Base-by-base conservation (phyloP, 1,140 invertebrate genomes). In the Dreissena polymorpha region DNA sequence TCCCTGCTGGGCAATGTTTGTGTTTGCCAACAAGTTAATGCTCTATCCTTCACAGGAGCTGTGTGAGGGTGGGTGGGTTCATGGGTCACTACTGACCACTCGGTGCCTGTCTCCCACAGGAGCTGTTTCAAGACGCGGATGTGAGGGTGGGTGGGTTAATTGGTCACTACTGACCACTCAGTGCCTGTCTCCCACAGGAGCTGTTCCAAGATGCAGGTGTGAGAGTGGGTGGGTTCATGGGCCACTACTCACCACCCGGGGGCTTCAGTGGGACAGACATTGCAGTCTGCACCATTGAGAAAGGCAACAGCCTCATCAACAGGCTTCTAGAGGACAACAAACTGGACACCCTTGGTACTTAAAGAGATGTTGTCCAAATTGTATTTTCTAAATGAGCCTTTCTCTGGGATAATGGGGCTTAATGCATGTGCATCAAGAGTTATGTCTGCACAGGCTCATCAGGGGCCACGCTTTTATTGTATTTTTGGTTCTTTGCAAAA, bases 211-310 rank as follows among this genome's bases (percentile, higher is more conserved):
- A 95, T 71, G 95, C 95, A 91, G 97, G 97, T 25, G 94, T 99
- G 25, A 94, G 96, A 88, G 97, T 99, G 12, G 97, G 97, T 93
- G 98, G 98, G 0, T 99, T 97, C 92, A 98, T 99, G 96, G 98
- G 99, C 0, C 96, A 96, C 77, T 94, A 96, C 85, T 95, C 95
- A 68, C 97, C 98, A 0, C 95, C 96, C 16, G 97, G 98, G 53
- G 98, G 98, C 1, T 96, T 99, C 88, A 95, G 96, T 87, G 93
- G 95, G 70, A 95, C 98, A 0, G 96, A 99, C 91, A 94, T 99
- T 89, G 98, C 98, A 69, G 96, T 99, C 83, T 99, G 98, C 92
- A 99, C 98, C 0, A 99, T 99, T 84, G 99, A 99, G 93, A 99
- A 99, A 93, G 98, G 98, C 1, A 99, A 99, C 92, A 96, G 96